Base-by-base conservation (phyloP, 2,888 invertebrate species). In the Stenichneumon culpator region DNA sequence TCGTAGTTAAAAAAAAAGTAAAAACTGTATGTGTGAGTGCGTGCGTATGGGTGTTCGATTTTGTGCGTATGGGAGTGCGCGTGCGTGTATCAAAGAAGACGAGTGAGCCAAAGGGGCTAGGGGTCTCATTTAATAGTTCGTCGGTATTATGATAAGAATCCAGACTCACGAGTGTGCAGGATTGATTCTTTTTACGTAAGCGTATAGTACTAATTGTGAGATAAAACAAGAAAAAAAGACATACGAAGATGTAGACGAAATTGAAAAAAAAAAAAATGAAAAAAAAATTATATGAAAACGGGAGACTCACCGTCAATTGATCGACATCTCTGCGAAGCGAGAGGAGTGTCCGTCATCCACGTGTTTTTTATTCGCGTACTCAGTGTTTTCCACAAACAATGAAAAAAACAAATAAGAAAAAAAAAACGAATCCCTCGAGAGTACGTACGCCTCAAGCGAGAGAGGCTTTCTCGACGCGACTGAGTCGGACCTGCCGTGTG, bases 101-200 rank as follows among this genome's bases (percentile, higher is more conserved):
- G 65, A 79, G 81, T 83, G 68, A 87, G 68, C 65, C 82, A 85
- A 82, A 79, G 82, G 79, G 89, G 88, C 88, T 89, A 87, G 88
- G 86, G 86, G 88, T 88, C 89, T 86, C 72, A 80, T 88, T 79
- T 83, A 84, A 85, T 87, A 89, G 88, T 67, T 86, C 86, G 86
- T 86, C 87, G 86, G 85, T 86, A 87, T 82, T 79, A 87, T 84
- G 60, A 82, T 86, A 86, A 86, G 86, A 89, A 88, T 89, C 82
- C 80, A 87, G 87, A 86, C 69, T 63, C 77, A 70, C 79, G 81
- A 81, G 68, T 70, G 79, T 70, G 79, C 77, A 54, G 54, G 82
- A 80, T 57, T 81, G 79, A 86, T 83, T 84, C 86, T 80, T 85
- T 85, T 82, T 80, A 83, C 83, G 83, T 85, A 78, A 78, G 70